Base-by-base conservation (phyloP, 2,888 invertebrate species). In the Isoperla grammatica region DNA sequence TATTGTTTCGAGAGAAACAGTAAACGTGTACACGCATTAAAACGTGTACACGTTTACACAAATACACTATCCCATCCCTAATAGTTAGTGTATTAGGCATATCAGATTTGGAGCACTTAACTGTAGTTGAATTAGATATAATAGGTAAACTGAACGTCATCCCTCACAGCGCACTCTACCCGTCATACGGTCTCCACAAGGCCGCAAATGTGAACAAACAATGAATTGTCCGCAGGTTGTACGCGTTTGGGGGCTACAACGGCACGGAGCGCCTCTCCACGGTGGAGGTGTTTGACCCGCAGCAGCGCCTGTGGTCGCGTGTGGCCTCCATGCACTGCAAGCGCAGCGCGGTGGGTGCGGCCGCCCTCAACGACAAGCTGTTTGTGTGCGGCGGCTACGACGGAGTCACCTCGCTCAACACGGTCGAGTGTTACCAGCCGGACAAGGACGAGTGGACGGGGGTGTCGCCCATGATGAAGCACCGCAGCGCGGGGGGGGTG, bases 371-470 rank as follows among this genome's bases (percentile, higher is more conserved):
- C 65, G 88, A 88, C 69, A 83, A 84, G 67, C 82, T 93, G 55
- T 93, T 90, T 69, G 91, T 88, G 1, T 89, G 88, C 71, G 88
- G 88, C 1, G 92, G 92, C 1, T 92, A 90, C 69, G 90, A 92
- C 73, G 93, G 93, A 1, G 83, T 87, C 4, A 85, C 87, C 1
- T 91, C 91, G 11, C 76, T 93, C 11, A 87, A 86, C 71, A 87
- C 89, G 0, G 90, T 91, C 1, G 89, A 93, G 74, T 82, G 87
- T 68, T 93, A 90, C 71, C 84, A 87, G 69, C 87, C 89, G 29
- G 80, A 82, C 68, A 81, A 79, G 40, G 84, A 88, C 69, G 79
- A 80, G 58, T 91, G 91, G 91, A 82, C 81, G 65, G 82, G 85
- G 68, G 79, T 88, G 46, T 78, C 82, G n/a, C 78, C 82, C 11